Evolutionary conservation across 92 coral and sea anemone species (phyloP).

Genomic region (Meandrina meandrites): DNA sequence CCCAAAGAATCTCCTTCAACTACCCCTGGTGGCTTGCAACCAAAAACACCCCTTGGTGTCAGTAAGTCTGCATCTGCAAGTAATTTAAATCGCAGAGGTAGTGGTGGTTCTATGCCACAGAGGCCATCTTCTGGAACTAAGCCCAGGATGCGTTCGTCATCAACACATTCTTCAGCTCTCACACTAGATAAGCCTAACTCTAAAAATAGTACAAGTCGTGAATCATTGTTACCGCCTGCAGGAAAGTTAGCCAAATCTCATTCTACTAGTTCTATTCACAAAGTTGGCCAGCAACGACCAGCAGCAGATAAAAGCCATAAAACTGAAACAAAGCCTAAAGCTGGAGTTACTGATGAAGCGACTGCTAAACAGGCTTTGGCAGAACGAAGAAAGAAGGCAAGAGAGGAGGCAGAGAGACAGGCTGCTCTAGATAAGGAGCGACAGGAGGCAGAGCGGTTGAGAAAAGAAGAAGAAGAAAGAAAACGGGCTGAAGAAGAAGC

Average conservation of each 20-base stretch:
- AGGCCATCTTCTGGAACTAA: constrained; percentile 71
- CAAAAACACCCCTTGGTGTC: constrained; percentile 48
- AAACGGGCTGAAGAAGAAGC: constrained; percentile 87
- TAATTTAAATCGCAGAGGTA: constrained; percentile 64
- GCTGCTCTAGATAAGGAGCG: constrained; percentile 90
- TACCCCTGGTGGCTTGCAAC: constrained; percentile 58
- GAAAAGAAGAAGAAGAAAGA: constrained; percentile 90
- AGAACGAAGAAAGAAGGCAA: constrained; percentile 88
- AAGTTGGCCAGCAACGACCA: constrained; percentile 46
- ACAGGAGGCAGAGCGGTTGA: constrained; percentile 83
- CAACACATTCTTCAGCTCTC: constrained; percentile 37
- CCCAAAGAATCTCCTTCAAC: constrained; percentile 70
- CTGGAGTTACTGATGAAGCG: constrained; percentile 85
- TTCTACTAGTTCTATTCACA: constrained; percentile 90
- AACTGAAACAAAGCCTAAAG: constrained; percentile 83
- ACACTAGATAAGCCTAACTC: constrained; percentile 38
- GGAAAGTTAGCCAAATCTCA: constrained; percentile 85
- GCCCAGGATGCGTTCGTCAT: constrained; percentile 51
- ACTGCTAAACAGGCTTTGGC: constrained; percentile 95
- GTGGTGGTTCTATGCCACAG: constrained; percentile 56
- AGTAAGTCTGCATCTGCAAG: constrained; percentile 60
- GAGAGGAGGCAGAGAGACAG: constrained; percentile 97
- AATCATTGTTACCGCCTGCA: constrained; percentile 55
- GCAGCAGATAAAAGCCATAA: constrained; percentile 62
- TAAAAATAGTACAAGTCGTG: constrained; percentile 61